Evolutionary conservation across 2,113 vertebrate genomes (phyloP).

Genomic region (Nothoprocta pentlandii): DNA sequence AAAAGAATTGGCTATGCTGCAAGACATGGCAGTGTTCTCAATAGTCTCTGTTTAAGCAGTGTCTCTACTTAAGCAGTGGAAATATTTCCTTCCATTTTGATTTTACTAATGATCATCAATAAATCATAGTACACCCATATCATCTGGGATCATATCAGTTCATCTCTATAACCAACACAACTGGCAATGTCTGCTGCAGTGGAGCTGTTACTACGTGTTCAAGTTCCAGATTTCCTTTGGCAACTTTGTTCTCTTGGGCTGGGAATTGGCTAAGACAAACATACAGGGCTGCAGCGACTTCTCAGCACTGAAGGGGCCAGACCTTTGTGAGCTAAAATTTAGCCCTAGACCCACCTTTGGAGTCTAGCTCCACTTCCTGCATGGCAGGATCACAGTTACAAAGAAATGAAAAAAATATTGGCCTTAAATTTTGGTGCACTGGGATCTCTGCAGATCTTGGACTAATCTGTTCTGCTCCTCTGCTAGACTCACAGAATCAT

Average conservation of each 20-base stretch:
- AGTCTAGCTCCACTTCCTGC: neutral
- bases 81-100: neutral
- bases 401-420: neutral
- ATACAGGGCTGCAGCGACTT: neutral
- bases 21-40: neutral
- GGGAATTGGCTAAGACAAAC: neutral
- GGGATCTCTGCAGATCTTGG: neutral
- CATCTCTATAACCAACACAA: neutral
- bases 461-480: neutral
- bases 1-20: neutral
- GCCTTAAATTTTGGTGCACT: neutral
- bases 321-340: neutral
- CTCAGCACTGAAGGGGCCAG: neutral
- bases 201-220: neutral
- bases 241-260: neutral
- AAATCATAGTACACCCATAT: neutral
- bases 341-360: neutral
- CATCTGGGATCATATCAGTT: neutral
- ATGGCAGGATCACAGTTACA: neutral
- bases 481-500: neutral
- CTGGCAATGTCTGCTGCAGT: neutral
- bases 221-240: neutral
- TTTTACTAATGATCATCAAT: constrained; percentile 19
- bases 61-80: neutral
- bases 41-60: neutral